phyloP scores from a whole-genome alignment of 1,140 invertebrate genomes.

The Trachymyrmex cornetzi region DNA sequence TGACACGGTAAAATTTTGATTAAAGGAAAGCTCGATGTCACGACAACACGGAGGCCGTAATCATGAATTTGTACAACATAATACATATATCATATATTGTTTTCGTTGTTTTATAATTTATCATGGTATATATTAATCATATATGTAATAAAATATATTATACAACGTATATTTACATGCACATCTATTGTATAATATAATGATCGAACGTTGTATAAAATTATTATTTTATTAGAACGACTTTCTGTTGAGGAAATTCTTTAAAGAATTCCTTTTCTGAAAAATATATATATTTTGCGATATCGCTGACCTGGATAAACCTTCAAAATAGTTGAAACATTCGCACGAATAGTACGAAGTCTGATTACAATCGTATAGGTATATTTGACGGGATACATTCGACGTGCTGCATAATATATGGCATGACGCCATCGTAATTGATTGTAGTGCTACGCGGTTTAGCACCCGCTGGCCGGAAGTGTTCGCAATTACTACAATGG shows the following conservation, averaged over 20 bases:
- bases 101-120: conserved; percentile 3
- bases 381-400: conserved; percentile 81
- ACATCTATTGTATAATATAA: not conserved
- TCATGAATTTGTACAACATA: not conserved
- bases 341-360: conserved; percentile 66
- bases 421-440: conserved; percentile 83
- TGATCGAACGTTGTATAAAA: not conserved
- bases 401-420: conserved; percentile 83
- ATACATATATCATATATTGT: conserved; percentile 7
- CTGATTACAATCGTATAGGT: conserved; percentile 80
- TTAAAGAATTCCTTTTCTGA: not conserved
- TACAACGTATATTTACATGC: not conserved
- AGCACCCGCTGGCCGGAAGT: conserved; percentile 83
- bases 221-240: not conserved
- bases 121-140: not conserved
- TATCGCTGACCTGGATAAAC: not conserved
- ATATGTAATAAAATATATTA: not conserved
- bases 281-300: not conserved
- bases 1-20: conserved; percentile 58
- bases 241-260: not conserved
- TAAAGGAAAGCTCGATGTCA: conserved; percentile 30
- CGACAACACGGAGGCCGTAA: not conserved
- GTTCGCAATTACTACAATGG: conserved; percentile 84
- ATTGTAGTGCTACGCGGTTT: conserved; percentile 84
- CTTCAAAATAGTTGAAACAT: conserved; percentile 29